These are phyloP conservation scores for Schizothorax lantsangensis DNA, from an alignment of 2,797 vertebrate genomes.

Conservation along the genomic window DNA sequence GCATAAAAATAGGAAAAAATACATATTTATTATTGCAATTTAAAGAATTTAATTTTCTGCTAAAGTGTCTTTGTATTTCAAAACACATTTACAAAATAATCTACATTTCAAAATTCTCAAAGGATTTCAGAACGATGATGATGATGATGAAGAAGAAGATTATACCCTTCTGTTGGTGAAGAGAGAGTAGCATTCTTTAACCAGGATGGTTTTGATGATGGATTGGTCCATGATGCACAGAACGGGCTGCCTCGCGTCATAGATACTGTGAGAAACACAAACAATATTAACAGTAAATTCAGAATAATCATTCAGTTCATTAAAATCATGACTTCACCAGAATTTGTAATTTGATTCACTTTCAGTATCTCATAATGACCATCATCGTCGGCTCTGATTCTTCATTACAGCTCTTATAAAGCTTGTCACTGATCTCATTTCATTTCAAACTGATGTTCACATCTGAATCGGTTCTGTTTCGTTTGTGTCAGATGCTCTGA, in stretches of 20 bases:
- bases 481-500: not conserved
- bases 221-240: slow-evolving; percentile 75
- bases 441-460: not conserved
- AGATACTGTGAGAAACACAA: slow-evolving; percentile 68
- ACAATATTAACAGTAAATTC: not conserved
- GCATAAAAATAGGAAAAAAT: no score
- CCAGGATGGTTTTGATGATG: slow-evolving; percentile 78
- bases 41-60: no score
- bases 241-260: slow-evolving; percentile 78
- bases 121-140: no score
- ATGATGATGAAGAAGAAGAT: no score
- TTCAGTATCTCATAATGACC: not conserved
- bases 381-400: not conserved
- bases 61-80: no score
- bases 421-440: not conserved
- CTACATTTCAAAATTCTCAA: no score
- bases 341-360: not conserved
- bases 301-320: not conserved
- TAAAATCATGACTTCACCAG: not conserved
- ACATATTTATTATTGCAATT: no score
- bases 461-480: not conserved
- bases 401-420: not conserved
- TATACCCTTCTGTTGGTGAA: slow-evolving; percentile 81
- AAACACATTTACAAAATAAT: no score
- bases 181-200: slow-evolving; percentile 82